Evolutionary conservation across 1,140 invertebrate genomes (phyloP).

Genomic region (Bombus impatiens): DNA sequence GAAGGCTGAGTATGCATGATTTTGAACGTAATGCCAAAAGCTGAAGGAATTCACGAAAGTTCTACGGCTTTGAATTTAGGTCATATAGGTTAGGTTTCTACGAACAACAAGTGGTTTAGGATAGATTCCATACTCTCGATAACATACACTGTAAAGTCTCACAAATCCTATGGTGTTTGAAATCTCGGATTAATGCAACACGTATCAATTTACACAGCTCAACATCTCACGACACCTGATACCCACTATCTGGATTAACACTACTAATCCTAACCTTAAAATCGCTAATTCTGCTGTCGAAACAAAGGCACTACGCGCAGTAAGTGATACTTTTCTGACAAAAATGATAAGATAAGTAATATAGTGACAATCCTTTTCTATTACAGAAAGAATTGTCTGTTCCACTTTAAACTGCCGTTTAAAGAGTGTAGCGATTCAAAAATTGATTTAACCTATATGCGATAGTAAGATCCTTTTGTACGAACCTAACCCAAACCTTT

Average conservation of each 20-base stretch:
- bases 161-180: neutral
- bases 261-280: neutral
- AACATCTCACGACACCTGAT: neutral
- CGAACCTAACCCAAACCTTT: too few relatives aligned
- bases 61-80: neutral
- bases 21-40: too few relatives aligned
- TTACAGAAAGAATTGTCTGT: too few relatives aligned
- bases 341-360: too few relatives aligned
- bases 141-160: neutral
- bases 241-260: neutral
- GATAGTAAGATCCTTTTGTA: too few relatives aligned
- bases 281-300: neutral
- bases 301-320: neutral
- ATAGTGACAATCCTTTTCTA: too few relatives aligned
- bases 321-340: neutral
- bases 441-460: too few relatives aligned
- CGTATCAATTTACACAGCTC: neutral
- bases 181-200: neutral
- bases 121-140: neutral
- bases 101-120: neutral
- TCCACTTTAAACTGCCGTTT: too few relatives aligned
- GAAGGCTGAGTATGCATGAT: too few relatives aligned
- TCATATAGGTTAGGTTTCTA: neutral
- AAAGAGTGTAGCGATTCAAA: too few relatives aligned
- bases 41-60: too few relatives aligned